phyloP scores from a whole-genome alignment of 2,113 vertebrate genomes.

The Lathamus discolor region DNA sequence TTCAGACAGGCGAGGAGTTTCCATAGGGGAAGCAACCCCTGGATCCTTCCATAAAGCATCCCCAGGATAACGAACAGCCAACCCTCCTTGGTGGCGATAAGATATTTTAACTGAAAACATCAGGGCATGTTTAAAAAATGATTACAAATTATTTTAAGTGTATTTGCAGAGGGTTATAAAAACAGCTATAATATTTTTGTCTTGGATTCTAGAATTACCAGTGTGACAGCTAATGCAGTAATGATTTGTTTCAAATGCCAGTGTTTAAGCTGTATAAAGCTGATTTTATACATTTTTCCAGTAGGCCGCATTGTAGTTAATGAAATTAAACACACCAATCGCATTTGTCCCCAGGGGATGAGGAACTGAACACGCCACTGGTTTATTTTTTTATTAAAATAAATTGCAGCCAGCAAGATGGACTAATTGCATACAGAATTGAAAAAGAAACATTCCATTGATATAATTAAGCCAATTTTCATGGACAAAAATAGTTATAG shows the following conservation, averaged over 20 bases:
- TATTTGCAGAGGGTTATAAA: constrained; percentile 80
- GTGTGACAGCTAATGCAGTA: constrained; percentile 82
- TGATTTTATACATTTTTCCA: constrained; percentile 92
- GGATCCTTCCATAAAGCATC: neutral
- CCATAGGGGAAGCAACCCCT: neutral
- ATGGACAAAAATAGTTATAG: constrained; percentile 85
- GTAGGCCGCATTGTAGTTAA: constrained; percentile 91
- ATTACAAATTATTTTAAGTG: constrained; percentile 81
- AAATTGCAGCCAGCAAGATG: constrained; percentile 92
- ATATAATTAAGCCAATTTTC: constrained; percentile 95
- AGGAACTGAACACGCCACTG: constrained; percentile 88
- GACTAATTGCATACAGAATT: constrained; percentile 90
- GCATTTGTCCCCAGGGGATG: constrained; percentile 83
- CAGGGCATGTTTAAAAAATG: constrained; percentile 69
- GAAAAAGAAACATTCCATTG: constrained; percentile 88
- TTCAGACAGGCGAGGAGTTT: neutral
- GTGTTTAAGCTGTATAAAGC: constrained; percentile 86
- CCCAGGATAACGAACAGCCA: neutral
- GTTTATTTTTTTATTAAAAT: constrained; percentile 96
- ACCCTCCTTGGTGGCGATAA: constrained; percentile 51
- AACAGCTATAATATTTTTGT: constrained; percentile 81
- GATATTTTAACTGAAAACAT: constrained; percentile 67
- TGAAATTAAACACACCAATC: constrained; percentile 96
- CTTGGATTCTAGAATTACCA: constrained; percentile 80
- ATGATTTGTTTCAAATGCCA: constrained; percentile 91